phyloP scores from a whole-genome alignment of 2,797 vertebrate genomes.

The Tenualosa ilisha region DNA sequence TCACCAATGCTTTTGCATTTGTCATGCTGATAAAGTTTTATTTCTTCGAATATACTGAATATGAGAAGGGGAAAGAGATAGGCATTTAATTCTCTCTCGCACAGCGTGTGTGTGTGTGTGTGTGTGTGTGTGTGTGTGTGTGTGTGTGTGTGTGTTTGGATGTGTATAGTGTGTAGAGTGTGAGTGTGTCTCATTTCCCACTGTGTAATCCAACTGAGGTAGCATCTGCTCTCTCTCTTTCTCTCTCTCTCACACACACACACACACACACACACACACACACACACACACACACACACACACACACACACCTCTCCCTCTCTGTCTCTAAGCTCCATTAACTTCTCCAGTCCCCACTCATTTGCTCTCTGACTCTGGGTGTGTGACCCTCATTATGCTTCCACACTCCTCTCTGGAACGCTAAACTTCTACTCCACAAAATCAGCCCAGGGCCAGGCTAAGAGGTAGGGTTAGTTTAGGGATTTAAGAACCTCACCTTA shows the following conservation, averaged over 20 bases:
- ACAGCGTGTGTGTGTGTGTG: neutral
- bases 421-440: neutral
- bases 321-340: neutral
- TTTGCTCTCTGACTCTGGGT: neutral
- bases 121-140: slow-evolving; percentile 9
- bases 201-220: slow-evolving; percentile 14
- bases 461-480: too few species aligned
- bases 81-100: too few species aligned
- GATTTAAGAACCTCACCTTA: too few species aligned
- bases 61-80: too few species aligned
- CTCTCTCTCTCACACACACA: neutral
- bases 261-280: neutral
- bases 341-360: neutral
- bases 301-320: neutral
- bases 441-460: too few species aligned
- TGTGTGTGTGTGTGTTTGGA: neutral
- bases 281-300: neutral
- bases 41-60: neutral
- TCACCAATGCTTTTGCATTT: neutral
- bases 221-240: neutral
- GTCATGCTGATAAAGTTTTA: neutral
- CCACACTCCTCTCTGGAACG: neutral
- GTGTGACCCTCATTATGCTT: slow-evolving; percentile 1
- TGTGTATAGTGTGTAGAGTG: neutral
- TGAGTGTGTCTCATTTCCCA: slow-evolving; percentile 1